Percentiles rank a stretch among this genome's conserved stretches.
These are phyloP conservation scores for Puma concolor DNA, from an alignment of 2,113 vertebrate species.

Conservation along the genomic window DNA sequence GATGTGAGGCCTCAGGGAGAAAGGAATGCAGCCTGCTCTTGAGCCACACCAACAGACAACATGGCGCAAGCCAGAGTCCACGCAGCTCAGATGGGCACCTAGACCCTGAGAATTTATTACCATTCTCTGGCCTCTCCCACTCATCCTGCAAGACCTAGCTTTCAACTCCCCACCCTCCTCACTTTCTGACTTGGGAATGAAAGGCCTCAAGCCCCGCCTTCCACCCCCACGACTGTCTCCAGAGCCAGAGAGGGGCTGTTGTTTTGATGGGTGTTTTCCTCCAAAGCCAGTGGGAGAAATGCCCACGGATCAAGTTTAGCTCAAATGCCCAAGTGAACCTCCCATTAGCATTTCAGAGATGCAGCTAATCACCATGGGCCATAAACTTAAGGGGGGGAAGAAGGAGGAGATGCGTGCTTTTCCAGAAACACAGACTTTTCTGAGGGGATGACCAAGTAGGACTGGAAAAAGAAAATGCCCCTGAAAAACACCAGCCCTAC, in stretches of 20 bases:
- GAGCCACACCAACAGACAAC: neutral
- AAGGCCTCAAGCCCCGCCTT: neutral
- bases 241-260: neutral
- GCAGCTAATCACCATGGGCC: neutral
- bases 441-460: neutral
- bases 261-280: neutral
- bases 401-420: neutral
- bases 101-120: neutral
- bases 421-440: neutral
- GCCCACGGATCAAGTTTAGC: neutral
- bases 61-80: accelerated
- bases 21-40: neutral
- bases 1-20: neutral
- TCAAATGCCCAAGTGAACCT: neutral
- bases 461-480: neutral
- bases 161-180: neutral
- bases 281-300: constrained; percentile 18
- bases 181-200: neutral
- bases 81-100: neutral
- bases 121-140: neutral
- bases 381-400: neutral
- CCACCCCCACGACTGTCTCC: neutral
- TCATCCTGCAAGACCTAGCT: neutral
- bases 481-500: neutral
- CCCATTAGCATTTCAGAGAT: neutral